Evolutionary conservation across 2,888 invertebrate species (phyloP).

Genomic region (Caenorhabditis sp.): DNA sequence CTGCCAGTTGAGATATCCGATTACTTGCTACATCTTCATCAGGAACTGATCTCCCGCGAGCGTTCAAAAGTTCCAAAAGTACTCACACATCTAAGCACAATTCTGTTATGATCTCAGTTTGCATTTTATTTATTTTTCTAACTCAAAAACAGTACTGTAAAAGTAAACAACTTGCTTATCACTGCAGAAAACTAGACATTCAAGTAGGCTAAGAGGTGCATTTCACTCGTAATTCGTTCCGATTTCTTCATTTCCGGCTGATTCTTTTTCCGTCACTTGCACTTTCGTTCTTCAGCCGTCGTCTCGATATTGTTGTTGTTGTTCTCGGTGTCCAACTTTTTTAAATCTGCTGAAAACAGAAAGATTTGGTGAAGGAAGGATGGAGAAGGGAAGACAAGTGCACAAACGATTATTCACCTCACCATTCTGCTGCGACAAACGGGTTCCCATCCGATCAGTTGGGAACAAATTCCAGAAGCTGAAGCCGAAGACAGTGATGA

Average conservation of each 20-base stretch:
- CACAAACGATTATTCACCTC: slow-evolving; percentile 53
- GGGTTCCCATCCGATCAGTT: slow-evolving; percentile 34
- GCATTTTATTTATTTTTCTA: not conserved
- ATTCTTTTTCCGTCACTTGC: slow-evolving; percentile 23
- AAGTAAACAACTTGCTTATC: not conserved
- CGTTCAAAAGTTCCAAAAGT: not conserved
- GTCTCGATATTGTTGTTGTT: slow-evolving; percentile 34
- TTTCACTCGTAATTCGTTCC: slow-evolving; percentile 39
- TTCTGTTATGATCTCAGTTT: slow-evolving; percentile 2
- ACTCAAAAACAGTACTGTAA: not conserved
- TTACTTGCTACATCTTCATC: not conserved
- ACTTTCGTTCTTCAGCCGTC: slow-evolving; percentile 41
- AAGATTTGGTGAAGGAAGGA: not conserved
- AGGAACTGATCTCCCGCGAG: not conserved
- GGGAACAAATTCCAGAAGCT: slow-evolving; percentile 56
- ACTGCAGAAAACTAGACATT: slow-evolving; percentile 12
- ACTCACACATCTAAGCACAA: not conserved
- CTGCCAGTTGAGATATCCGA: not conserved
- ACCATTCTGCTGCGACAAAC: slow-evolving; percentile 45
- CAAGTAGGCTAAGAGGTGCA: slow-evolving; percentile 16
- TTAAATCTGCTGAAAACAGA: slow-evolving; percentile 37
- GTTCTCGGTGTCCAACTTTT: slow-evolving; percentile 34
- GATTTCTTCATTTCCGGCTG: slow-evolving; percentile 1
- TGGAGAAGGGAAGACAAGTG: not conserved
- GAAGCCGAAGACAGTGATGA: slow-evolving; percentile 56